phyloP scores from a whole-genome alignment of 2,797 vertebrate species.

The Macropus fuliginosus region DNA sequence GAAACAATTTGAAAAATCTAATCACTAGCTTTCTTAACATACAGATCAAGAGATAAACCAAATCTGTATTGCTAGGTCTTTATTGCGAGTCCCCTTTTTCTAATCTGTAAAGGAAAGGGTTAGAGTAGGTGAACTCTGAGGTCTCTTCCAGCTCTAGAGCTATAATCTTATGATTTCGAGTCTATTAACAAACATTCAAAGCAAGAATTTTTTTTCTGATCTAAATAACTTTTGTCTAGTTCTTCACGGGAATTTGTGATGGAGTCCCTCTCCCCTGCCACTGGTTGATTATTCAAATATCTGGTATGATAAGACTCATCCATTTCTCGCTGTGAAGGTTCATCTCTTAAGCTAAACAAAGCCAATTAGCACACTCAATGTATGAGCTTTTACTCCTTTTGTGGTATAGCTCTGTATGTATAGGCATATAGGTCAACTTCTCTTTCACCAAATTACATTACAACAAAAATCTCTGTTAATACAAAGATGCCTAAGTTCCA shows the following conservation, averaged over 20 bases:
- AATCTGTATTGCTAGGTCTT: conserved; percentile 10
- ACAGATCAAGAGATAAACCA: neutral
- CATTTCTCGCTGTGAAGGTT: neutral
- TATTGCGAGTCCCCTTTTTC: neutral
- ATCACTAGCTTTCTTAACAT: neutral
- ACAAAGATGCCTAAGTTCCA: conserved; percentile 36
- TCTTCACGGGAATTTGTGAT: conserved; percentile 8
- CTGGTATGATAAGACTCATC: conserved; percentile 1
- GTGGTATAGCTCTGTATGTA: conserved; percentile 29
- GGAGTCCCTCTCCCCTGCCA: neutral
- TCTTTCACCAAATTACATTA: conserved; percentile 39
- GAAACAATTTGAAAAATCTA: conserved; percentile 29
- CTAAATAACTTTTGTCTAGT: conserved; percentile 2
- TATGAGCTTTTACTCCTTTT: conserved; percentile 42
- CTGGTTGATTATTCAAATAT: conserved; percentile 1
- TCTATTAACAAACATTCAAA: neutral
- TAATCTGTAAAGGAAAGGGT: neutral
- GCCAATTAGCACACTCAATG: conserved; percentile 40
- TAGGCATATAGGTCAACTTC: conserved; percentile 17
- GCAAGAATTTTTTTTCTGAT: neutral
- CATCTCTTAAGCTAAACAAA: conserved; percentile 47
- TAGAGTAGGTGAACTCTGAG: neutral
- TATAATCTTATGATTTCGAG: neutral
- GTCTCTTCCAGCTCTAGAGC: neutral
- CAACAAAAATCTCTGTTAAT: conserved; percentile 5